These are phyloP conservation scores for Dicycla oo DNA, from an alignment of 2,888 invertebrate species.

Conservation along the genomic window DNA sequence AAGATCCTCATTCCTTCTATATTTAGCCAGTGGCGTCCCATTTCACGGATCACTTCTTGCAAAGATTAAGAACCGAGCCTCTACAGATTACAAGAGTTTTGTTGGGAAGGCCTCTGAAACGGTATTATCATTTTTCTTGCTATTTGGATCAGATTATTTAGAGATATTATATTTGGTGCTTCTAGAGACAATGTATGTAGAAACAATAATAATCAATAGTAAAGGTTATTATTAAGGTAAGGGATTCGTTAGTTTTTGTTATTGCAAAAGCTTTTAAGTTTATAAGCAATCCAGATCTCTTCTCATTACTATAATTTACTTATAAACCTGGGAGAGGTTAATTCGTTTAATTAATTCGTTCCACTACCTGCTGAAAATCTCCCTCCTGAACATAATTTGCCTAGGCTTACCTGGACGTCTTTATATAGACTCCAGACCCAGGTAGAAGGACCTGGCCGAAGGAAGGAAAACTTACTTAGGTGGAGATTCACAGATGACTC, in stretches of 20 bases:
- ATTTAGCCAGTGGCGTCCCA: conserved; percentile 35
- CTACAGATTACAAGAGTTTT: conserved; percentile 42
- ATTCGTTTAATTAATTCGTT: too few species aligned
- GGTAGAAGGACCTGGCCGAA: too few species aligned
- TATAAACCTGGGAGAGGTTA: not conserved
- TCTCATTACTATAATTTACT: not conserved
- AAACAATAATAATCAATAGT: not conserved
- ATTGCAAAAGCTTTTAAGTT: not conserved
- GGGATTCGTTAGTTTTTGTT: not conserved
- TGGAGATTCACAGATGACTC: too few species aligned
- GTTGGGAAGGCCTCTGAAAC: conserved; percentile 13
- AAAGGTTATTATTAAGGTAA: not conserved
- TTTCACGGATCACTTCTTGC: conserved; percentile 52
- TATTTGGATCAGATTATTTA: conserved; percentile 27
- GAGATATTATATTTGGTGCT: conserved; percentile 11
- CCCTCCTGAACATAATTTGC: too few species aligned
- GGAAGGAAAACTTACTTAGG: too few species aligned
- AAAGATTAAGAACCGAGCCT: conserved; percentile 45
- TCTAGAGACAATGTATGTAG: not conserved
- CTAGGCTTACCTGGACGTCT: too few species aligned
- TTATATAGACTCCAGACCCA: too few species aligned
- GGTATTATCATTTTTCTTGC: conserved; percentile 28
- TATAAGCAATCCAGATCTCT: not conserved
- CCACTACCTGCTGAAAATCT: too few species aligned
- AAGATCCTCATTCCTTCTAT: conserved; percentile 20